Conservation (phyloP, 2,888 invertebrate genomes). For the Chromoteleia sp. region DNA sequence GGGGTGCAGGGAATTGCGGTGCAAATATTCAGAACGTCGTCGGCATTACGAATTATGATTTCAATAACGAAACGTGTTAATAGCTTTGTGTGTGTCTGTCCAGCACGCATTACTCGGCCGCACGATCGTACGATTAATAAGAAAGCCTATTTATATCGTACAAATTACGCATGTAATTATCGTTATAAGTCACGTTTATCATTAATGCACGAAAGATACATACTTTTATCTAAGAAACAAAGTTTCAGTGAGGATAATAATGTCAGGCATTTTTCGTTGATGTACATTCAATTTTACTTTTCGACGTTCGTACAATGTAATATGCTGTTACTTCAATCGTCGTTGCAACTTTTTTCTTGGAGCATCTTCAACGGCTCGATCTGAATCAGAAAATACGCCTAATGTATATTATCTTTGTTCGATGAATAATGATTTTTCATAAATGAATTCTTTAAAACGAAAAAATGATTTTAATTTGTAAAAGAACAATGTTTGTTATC, state of each 20-base stretch:
- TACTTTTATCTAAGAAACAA: conserved; percentile 38
- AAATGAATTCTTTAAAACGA: no score
- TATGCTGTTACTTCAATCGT: conserved; percentile 4
- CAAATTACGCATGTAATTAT: conserved; percentile 69
- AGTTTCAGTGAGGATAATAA: neutral
- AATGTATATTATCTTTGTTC: conserved; percentile 6
- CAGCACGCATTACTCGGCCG: conserved; percentile 67
- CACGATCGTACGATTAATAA: conserved; percentile 66
- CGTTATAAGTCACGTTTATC: conserved; percentile 57
- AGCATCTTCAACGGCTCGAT: conserved; percentile 14
- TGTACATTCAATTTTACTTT: neutral
- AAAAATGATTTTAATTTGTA: neutral
- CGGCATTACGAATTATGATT: conserved; percentile 52
- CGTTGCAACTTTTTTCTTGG: conserved; percentile 37
- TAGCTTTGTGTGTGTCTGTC: conserved; percentile 63
- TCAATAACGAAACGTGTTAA: conserved; percentile 54
- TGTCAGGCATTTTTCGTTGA: no score
- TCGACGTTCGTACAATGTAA: neutral
- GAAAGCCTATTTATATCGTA: conserved; percentile 68
- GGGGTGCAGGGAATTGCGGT: conserved; percentile 50
- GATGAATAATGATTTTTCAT: neutral
- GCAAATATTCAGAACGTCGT: conserved; percentile 58
- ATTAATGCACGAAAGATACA: conserved; percentile 40
- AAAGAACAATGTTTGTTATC: no score
- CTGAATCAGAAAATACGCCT: conserved; percentile 26